These are phyloP conservation scores for Ornithoptera priamus DNA, from an alignment of 2,888 invertebrate genomes.

Conservation along the genomic window DNA sequence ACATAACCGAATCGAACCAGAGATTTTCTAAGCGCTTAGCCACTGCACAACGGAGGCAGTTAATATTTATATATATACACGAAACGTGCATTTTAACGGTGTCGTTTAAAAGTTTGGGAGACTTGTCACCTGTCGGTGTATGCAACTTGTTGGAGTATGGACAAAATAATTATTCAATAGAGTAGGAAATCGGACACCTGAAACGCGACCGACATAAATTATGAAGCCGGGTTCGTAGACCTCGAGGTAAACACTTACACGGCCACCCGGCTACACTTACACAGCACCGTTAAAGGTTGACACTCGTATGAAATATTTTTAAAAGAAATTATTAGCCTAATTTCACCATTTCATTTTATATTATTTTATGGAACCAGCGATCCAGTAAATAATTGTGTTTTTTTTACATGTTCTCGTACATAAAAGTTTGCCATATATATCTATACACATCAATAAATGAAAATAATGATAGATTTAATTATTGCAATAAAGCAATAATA, in stretches of 20 bases:
- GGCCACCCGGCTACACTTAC: conserved; percentile 40
- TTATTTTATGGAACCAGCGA: too few species aligned
- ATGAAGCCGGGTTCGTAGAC: conserved; percentile 62
- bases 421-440: too few species aligned
- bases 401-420: too few species aligned
- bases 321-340: not conserved
- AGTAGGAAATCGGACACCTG: conserved; percentile 49
- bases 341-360: not conserved
- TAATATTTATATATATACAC: too few species aligned
- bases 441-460: too few species aligned
- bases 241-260: conserved; percentile 43
- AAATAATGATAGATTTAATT: too few species aligned
- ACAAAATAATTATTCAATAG: conserved; percentile 27
- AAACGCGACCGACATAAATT: conserved; percentile 54
- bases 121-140: not conserved
- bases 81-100: not conserved
- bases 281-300: conserved; percentile 20
- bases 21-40: too few species aligned
- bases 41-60: too few species aligned
- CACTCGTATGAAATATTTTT: not conserved
- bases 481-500: too few species aligned
- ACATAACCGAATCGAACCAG: too few species aligned
- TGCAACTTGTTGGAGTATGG: conserved; percentile 11
- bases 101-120: conserved; percentile 11
- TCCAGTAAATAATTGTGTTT: too few species aligned